These are phyloP conservation scores for Pilophorus perplexus DNA, from an alignment of 2,888 invertebrate genomes.

Conservation along the genomic window DNA sequence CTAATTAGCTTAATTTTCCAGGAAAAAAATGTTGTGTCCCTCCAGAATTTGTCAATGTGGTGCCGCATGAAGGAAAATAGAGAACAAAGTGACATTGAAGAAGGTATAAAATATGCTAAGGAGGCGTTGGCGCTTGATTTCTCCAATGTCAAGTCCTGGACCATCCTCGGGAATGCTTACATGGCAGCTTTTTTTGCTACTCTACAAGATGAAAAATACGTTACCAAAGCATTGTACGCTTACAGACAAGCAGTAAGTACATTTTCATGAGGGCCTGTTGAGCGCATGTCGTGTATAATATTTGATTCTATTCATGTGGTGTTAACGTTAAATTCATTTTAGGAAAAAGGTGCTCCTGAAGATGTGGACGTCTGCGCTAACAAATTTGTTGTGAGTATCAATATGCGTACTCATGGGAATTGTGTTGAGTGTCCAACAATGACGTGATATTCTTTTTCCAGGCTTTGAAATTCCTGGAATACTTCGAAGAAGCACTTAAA, in stretches of 20 bases:
- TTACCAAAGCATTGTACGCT: constrained; percentile 64
- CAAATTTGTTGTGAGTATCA: background rate
- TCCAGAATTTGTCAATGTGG: constrained; percentile 79
- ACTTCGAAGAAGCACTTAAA: constrained; percentile 67
- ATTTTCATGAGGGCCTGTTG: no score
- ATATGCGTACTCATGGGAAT: no score
- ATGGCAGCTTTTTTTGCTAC: constrained; percentile 77
- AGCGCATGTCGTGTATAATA: no score
- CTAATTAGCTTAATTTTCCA: no score
- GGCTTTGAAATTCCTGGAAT: constrained; percentile 77
- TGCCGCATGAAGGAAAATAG: constrained; percentile 63
- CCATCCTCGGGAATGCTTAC: constrained; percentile 80
- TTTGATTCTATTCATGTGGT: background rate
- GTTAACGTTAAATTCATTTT: no score
- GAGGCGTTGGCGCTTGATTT: constrained; percentile 77
- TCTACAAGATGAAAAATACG: constrained; percentile 51
- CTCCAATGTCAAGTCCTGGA: constrained; percentile 79
- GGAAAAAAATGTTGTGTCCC: constrained; percentile 70
- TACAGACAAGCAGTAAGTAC: constrained; percentile 74
- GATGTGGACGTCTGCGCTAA: constrained; percentile 4
- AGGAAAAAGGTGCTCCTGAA: background rate
- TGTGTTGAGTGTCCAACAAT: no score
- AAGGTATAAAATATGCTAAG: constrained; percentile 74
- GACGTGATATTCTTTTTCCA: constrained; percentile 52
- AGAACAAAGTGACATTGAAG: constrained; percentile 62